Base-by-base conservation (phyloP, 2,113 vertebrate species). In the Cariama cristata region DNA sequence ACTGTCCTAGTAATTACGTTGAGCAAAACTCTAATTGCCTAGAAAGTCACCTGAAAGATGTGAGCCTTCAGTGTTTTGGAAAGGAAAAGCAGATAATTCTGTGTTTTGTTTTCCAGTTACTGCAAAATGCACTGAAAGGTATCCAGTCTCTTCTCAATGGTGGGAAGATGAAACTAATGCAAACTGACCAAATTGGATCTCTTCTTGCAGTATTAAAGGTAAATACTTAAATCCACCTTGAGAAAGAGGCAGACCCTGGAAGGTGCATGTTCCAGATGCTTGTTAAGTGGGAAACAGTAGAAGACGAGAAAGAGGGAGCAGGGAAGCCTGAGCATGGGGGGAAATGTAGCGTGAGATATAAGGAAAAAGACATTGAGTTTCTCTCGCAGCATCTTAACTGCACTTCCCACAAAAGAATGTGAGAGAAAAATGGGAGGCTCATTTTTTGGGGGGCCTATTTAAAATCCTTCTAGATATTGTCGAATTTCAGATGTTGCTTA, bases 191-290 rank as follows among this genome's bases (percentile, higher is more conserved):
- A 55, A 98, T 99, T 44, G 99, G 99, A 45, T 98, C 98, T 52
- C 98, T 99, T n/a, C 98, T 99, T 77, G 99, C 99, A 56, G 98
- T 98, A 22, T 94, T 99, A 23, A 99, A 99, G 99, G 99, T 99
- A 89, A 94, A 32, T 27, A 14, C 26, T 27, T 59, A 13, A 55
- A 20, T 32, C 20, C 12, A 18, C 16, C 35, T 47, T 42, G 23
- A 35, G 52, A n/a, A 50, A 35, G 67, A 55, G n/a, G 66, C 82
- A 84, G 63, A 2, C 8, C 2, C n/a, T 33, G 79, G 30, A 20
- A 64, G 21, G 33, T 24, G 22, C 5, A 1, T 26, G 27, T 60
- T 80, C 68, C 62, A 73, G 53, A 4, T 84, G 28, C 15, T 49
- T 47, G 18, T 47, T 28, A 24, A 24, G 44, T 62, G 58, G 28